Evolutionary conservation across 2,797 vertebrate genomes (phyloP), one percentile per base, ranked within the genome.

Genomic region (Bufotes viridis): DNA sequence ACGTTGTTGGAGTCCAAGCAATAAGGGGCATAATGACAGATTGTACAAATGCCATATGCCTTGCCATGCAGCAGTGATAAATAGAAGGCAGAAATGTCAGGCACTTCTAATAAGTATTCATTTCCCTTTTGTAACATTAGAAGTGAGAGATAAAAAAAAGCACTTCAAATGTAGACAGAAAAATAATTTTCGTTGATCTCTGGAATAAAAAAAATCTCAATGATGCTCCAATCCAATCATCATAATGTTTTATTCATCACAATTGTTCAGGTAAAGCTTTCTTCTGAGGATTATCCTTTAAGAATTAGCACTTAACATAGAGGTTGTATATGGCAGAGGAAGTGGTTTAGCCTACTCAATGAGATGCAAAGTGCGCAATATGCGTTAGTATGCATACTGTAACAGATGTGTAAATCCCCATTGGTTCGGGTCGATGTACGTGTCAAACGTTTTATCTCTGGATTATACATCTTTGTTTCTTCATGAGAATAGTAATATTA

Each of bases 21-120:
- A 8, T 61, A 34, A 80, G 78, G 57, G 26, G 29, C 78, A 34
- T 80, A 61, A 61, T 61, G 78, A 80, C 42, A 80, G 78, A 79
- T 79, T 80, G 57, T 42, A 18, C 24, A 61, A 80, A 80, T 60
- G 55, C 26, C 8, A 13, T 60, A 61, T 61, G 57, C n/a, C 26
- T 42, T 80, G 78, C 78, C 57, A 60, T 34, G 55, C 55, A 34
- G 17, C 76, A 24, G n/a, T 61, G 29, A 80, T 80, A 80, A 61
- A 80, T 34, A 80, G 78, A 80, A 61, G 5, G 78, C 26, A 80
- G 57, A 61, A 79, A 79, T 79, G 78, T 61, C 55, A 80, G 57
- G 26, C 78, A 80, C 57, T 61, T 61, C 26, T 34, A 20, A 61
- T 60, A 34, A 18, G 57, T 61, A 80, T 80, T 60, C 8, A 80